Evolutionary conservation across 1,140 invertebrate species (phyloP), one percentile per base, ranked within the genome.

Genomic region (Drosophila funebris): DNA sequence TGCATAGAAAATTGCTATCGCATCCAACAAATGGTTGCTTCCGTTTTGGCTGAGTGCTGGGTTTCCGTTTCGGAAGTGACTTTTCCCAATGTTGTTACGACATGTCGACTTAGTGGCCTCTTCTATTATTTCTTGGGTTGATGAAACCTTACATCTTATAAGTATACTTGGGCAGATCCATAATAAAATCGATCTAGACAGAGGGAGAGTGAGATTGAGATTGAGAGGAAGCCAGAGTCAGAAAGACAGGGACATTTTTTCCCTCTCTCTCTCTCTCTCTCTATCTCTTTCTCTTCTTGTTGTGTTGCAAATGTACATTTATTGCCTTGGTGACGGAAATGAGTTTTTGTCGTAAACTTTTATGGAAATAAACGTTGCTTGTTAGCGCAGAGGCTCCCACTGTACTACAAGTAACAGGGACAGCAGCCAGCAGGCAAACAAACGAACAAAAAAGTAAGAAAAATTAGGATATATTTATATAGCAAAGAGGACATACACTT

Each of bases 301-400:
- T 62, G 43, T 58, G 39, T 57, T 68, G 46, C 44, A 69, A 68
- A 56, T 64, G 53, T 64, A 66, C 82, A 83, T 87, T 87, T 88
- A 87, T 87, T 72, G 81, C 81, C 73, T 72, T 60, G 71, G 78
- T 83, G 82, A 88, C 83, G 82, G 82, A 87, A 87, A 87, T 87
- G 82, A 88, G 82, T 88, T 88, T 87, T 87, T 83, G 82, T 87
- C 83, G 82, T 87, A 88, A 87, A 87, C 78, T 87, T 87, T 88
- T 87, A 87, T 87, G 83, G 82, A 83, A 83, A 87, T 87, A 87
- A 88, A 79, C 83, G 82, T 78, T 68, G 83, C 82, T 88, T 85
- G 83, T 85, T 85, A 87, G 78, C 76, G 62, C 57, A 18, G 54
- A 61, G 53, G 57, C 58, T 69, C 18, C 56, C 56, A 24, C 24